Evolutionary conservation across 2,888 invertebrate species (phyloP).

Genomic region (Lasioglossum marginatum): DNA sequence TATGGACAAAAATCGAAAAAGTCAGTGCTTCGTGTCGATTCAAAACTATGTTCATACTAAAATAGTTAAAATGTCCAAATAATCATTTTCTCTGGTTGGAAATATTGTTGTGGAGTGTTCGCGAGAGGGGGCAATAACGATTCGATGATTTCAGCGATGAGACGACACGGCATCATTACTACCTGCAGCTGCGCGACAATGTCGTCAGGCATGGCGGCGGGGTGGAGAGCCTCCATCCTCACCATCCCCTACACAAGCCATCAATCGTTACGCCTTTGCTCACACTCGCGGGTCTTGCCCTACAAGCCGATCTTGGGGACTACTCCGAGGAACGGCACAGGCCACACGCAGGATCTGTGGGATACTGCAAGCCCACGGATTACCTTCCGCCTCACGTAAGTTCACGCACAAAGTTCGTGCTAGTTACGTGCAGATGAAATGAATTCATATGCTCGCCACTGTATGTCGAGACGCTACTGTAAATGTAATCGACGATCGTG

Average conservation of each 20-base stretch:
- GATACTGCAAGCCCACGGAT: slow-evolving; percentile 93
- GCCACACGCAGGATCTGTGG: slow-evolving; percentile 81
- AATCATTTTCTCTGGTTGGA: neutral
- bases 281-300: slow-evolving; percentile 93
- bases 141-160: slow-evolving; percentile 89
- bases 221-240: slow-evolving; percentile 82
- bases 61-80: too few relatives aligned
- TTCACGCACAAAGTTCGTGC: neutral
- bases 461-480: neutral
- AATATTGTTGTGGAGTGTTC: neutral
- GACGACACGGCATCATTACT: slow-evolving; percentile 96
- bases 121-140: neutral
- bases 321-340: slow-evolving; percentile 86
- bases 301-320: slow-evolving; percentile 97
- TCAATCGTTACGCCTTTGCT: slow-evolving; percentile 90
- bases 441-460: neutral
- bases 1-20: too few relatives aligned
- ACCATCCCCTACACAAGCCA: slow-evolving; percentile 86
- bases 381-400: slow-evolving; percentile 91
- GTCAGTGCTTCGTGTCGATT: too few relatives aligned
- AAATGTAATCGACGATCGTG: slow-evolving; percentile 43
- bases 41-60: too few relatives aligned
- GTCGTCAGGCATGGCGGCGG: slow-evolving; percentile 86
- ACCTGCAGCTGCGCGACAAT: slow-evolving; percentile 97
- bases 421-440: neutral